Evolutionary conservation across 2,797 vertebrate genomes (phyloP), one percentile per base, ranked within the genome.

Genomic region (Onychomys leucogaster): DNA sequence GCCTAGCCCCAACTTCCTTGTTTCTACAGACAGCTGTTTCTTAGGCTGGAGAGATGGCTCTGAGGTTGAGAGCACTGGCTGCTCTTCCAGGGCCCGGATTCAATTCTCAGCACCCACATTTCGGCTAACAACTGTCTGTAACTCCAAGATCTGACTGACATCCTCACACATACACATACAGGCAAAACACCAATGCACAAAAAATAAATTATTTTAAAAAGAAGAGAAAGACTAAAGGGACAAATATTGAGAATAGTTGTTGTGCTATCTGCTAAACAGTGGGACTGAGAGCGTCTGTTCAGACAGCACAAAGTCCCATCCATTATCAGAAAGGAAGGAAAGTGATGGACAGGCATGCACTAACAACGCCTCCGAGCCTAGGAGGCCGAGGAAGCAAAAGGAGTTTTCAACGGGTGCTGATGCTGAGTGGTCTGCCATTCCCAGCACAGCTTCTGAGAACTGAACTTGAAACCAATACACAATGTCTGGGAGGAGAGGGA

Each of bases 391-490:
- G 14, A 85, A 77, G 14, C 29, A 13, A 63, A 84, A 73, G n/a
- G 9, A 12, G n/a, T 65, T 82, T 89, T 86, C 34, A 69, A 76
- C 75, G 93, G 57, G 63, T 77, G 84, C 32, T 29, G 43, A 61
- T 67, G 46, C 32, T 41, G 10, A 59, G 63, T 59, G 52, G 49
- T 52, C 55, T 25, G 77, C 25, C 59, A 29, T 78, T 92, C 55
- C 91, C 32, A 52, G 59, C 7, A 49, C 52, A n/a, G 55, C 23
- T 89, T 65, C 57, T 84, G 71, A 81, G 13, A 73, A 77, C 78
- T 94, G 85, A 94, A 84, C 59, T 75, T 1, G 11, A 92, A 76
- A 88, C 67, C 71, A 83, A 37, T 37, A 63, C 77, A 52, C 55
- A 43, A 13, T 82, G 80, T 82, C 43, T 73, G 9, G 46, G 19